Evolutionary conservation across 2,888 invertebrate genomes (phyloP), one percentile per base, ranked within the genome.

Genomic region (Seira ritae): DNA sequence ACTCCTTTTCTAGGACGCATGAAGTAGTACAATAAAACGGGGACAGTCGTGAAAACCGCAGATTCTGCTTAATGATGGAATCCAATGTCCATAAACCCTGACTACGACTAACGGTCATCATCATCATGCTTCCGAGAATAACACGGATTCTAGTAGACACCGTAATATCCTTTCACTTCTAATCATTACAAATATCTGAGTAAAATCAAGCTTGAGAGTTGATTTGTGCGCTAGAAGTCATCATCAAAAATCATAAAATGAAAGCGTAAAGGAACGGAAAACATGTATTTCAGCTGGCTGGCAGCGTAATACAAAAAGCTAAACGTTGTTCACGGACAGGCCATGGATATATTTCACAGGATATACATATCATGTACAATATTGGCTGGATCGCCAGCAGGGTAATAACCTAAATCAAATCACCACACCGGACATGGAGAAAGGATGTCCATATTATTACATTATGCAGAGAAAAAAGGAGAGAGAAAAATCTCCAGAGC

Each of bases 51-150:
- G 82, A 78, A 84, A 84, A 84, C 84, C 84, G 75, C 84, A 79
- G 75, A 79, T 84, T 79, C 76, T 31, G 80, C 74, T 79, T 84
- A 84, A 84, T 84, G 84, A 84, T 81, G 71, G 75, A 78, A 78
- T 78, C 81, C 84, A 78, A 84, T 84, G 78, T 78, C 78, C 81
- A 84, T 84, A 77, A 84, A 81, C 69, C 72, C 50, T 67, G 24
- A 22, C 78, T 76, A 77, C 67, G 73, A 76, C 70, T 77, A 67
- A 24, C 31, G 24, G 70, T 65, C 69, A 77, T 70, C 77, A 77
- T 70, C 75, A 60, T 42, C 50, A 23, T 55, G 3, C 55, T 55
- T 12, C 12, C 55, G 17, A 8, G 55, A 55, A 55, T 3, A 55
- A 15, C 55, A 55, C 8, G 31, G 3, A 31, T 55, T 55, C 3